Evolutionary conservation across 2,888 invertebrate species (phyloP).

Genomic region (Sminthurinus aureus): DNA sequence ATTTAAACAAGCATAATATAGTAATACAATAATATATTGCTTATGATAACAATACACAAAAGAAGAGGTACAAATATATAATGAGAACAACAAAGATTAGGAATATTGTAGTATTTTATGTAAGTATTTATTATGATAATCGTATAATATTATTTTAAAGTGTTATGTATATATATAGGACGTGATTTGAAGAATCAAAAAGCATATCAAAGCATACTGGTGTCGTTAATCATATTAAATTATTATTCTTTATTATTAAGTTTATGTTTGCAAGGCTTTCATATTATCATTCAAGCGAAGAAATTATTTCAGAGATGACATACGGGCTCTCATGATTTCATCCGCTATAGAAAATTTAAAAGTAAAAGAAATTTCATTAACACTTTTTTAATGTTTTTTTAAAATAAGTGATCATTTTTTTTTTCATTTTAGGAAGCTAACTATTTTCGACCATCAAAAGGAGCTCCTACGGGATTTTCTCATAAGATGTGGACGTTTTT

Average conservation of each 20-base stretch:
- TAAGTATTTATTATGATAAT: too few species aligned
- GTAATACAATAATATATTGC: neutral
- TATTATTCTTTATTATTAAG: neutral
- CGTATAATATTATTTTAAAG: neutral
- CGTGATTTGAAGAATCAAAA: neutral
- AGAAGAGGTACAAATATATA: neutral
- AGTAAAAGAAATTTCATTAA: too few species aligned
- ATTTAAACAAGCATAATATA: neutral
- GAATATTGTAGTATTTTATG: too few species aligned
- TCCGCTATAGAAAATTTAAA: conserved; percentile 69
- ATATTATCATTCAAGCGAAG: neutral
- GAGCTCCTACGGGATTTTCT: too few species aligned
- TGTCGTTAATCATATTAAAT: neutral
- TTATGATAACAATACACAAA: too few species aligned
- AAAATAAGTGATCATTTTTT: too few species aligned
- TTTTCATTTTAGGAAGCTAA: too few species aligned
- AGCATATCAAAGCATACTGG: conserved; percentile 11
- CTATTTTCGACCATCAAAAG: too few species aligned
- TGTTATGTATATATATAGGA: neutral
- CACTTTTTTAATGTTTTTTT: too few species aligned
- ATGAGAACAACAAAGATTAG: neutral
- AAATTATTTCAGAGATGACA: conserved; percentile 86
- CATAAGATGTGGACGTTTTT: too few species aligned
- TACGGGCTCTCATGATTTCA: conserved; percentile 98
- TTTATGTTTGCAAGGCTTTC: neutral